Percentiles rank a stretch among this genome's conserved stretches.
These are phyloP conservation scores for Drosophila oshimai DNA, from an alignment of 1,140 invertebrate genomes.

Conservation along the genomic window DNA sequence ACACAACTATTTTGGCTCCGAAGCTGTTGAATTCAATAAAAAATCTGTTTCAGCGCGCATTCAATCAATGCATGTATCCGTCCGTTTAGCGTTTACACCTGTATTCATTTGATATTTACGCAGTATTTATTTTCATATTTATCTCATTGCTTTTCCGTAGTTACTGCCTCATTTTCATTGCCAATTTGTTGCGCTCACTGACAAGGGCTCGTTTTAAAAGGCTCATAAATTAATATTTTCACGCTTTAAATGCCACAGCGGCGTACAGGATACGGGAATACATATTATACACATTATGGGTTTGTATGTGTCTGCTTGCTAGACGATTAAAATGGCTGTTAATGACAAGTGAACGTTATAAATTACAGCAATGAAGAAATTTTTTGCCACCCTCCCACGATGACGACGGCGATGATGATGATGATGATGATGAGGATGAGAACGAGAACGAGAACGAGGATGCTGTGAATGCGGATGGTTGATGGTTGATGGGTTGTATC, in stretches of 20 bases:
- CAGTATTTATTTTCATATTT: slow-evolving; percentile 60
- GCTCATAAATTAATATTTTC: slow-evolving; percentile 77
- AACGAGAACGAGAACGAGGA: too few species aligned
- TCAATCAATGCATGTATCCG: slow-evolving; percentile 32
- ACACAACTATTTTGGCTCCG: background rate
- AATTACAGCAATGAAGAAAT: slow-evolving; percentile 79
- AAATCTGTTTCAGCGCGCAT: slow-evolving; percentile 1
- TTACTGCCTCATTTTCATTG: slow-evolving; percentile 58
- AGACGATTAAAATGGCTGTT: slow-evolving; percentile 78
- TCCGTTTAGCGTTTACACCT: slow-evolving; percentile 45
- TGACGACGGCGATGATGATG: background rate
- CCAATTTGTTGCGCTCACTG: slow-evolving; percentile 30
- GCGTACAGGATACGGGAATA: background rate
- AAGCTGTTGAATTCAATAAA: slow-evolving; percentile 3
- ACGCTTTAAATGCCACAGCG: slow-evolving; percentile 70
- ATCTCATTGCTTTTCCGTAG: slow-evolving; percentile 26
- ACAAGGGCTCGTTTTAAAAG: slow-evolving; percentile 57
- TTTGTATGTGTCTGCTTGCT: slow-evolving; percentile 29
- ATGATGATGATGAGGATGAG: background rate
- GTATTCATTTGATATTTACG: slow-evolving; percentile 41
- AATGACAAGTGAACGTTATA: slow-evolving; percentile 80
- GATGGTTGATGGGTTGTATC: slow-evolving; percentile 39
- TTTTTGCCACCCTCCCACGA: slow-evolving; percentile 21
- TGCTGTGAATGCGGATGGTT: background rate
- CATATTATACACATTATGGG: slow-evolving; percentile 11